A percentile compares a stretch with the other conserved stretches of the same genome.
These are phyloP conservation scores for Dicrostonyx torquatus DNA, from an alignment of 2,797 vertebrate species.

Conservation along the genomic window DNA sequence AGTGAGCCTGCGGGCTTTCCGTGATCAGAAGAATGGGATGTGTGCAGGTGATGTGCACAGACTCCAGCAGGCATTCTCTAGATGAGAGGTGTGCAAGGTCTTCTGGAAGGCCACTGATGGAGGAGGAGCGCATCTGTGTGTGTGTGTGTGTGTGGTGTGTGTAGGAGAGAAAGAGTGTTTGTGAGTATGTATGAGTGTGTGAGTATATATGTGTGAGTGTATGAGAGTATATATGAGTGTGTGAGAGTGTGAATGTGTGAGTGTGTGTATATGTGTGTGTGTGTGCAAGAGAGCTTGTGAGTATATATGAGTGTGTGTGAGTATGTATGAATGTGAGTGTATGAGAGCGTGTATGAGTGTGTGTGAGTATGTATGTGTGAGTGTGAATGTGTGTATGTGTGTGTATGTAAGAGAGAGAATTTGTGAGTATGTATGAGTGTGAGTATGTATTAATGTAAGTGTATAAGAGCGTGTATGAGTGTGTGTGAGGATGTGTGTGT, in stretches of 20 bases:
- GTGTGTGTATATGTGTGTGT: neutral
- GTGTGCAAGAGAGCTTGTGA: too few species aligned
- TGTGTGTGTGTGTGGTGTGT: neutral
- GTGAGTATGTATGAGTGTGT: neutral
- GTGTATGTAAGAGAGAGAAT: too few species aligned
- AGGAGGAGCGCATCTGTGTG: neutral
- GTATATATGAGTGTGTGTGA: neutral
- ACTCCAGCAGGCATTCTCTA: neutral
- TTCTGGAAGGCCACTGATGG: neutral
- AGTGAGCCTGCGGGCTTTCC: neutral
- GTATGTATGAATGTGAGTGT: neutral
- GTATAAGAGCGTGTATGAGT: too few species aligned
- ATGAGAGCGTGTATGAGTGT: neutral
- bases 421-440: neutral
- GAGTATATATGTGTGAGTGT: neutral
- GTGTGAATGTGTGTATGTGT: neutral
- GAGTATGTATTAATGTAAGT: neutral
- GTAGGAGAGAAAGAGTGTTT: neutral
- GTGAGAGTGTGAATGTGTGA: neutral
- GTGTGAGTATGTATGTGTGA: neutral
- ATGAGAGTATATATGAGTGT: neutral
- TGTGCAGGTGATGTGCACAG: neutral
- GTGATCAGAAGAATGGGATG: too few species aligned
- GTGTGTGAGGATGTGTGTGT: neutral
- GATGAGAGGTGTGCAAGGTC: neutral